phyloP scores from a whole-genome alignment of 2,113 vertebrate species.

The Irena cyanogastra region DNA sequence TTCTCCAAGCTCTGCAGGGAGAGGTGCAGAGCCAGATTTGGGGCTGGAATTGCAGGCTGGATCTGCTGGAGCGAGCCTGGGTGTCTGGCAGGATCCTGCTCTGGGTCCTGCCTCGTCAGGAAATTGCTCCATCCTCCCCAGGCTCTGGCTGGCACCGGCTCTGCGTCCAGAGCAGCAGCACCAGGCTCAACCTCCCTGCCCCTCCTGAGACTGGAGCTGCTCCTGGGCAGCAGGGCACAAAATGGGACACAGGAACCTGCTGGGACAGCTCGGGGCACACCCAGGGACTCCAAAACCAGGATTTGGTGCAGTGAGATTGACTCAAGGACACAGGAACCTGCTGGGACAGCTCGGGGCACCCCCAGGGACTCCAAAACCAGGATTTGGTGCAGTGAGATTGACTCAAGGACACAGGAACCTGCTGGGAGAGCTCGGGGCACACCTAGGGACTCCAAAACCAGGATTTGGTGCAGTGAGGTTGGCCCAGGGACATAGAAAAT shows the following conservation, averaged over 20 bases:
- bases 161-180: not conserved
- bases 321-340: not conserved
- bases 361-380: not conserved
- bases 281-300: not conserved
- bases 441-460: not conserved
- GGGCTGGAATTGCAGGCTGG: not conserved
- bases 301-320: not conserved
- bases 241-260: not conserved
- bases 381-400: not conserved
- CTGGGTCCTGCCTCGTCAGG: not conserved
- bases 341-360: too few species aligned
- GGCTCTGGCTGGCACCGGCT: not conserved
- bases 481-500: too few species aligned
- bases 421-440: too few species aligned
- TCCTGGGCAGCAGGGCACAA: not conserved
- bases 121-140: conserved; percentile 1
- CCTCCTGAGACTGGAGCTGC: not conserved
- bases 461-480: too few species aligned
- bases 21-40: not conserved
- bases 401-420: not conserved
- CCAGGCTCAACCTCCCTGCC: not conserved
- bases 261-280: not conserved
- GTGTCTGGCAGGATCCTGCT: not conserved
- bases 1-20: not conserved
- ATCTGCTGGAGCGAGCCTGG: not conserved